phyloP scores from a whole-genome alignment of 2,888 invertebrate species.

The Nemotelus pantherinus region DNA sequence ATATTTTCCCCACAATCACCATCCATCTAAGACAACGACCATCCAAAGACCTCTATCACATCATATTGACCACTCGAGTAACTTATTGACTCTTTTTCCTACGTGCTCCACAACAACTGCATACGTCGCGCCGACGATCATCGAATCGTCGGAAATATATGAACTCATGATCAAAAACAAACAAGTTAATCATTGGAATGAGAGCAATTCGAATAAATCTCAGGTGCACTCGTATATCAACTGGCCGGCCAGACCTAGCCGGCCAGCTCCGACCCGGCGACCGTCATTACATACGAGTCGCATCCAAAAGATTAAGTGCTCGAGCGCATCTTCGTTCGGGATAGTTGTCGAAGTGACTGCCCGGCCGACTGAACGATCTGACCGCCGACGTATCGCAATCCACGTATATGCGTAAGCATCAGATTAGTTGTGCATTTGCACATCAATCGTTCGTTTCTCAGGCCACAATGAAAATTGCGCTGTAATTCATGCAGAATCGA shows the following conservation, averaged over 20 bases:
- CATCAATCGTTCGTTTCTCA: constrained; percentile 49
- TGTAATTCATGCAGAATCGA: constrained; percentile 54
- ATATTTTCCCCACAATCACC: constrained; percentile 3
- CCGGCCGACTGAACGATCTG: background rate
- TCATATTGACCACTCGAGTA: constrained; percentile 27
- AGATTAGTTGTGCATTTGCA: constrained; percentile 36
- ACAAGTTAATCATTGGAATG: constrained; percentile 39
- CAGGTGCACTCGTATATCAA: background rate
- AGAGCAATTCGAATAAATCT: constrained; percentile 31
- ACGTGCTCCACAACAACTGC: constrained; percentile 8
- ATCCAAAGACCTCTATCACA: background rate
- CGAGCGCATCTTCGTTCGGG: background rate
- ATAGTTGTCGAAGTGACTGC: background rate
- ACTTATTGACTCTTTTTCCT: constrained; percentile 35
- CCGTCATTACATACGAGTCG: constrained; percentile 1
- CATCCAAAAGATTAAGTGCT: constrained; percentile 14
- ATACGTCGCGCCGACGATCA: constrained; percentile 9
- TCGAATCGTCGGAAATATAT: constrained; percentile 27
- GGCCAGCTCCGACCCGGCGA: background rate
- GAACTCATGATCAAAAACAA: constrained; percentile 29
- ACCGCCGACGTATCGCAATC: background rate
- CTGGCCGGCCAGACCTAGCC: background rate
- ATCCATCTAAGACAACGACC: background rate
- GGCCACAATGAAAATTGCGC: constrained; percentile 54
- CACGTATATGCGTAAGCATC: constrained; percentile 38